Percentiles rank a stretch among this genome's conserved stretches.
Conservation (phyloP, 2,113 vertebrate genomes). For the Orthonyx spaldingii region DNA sequence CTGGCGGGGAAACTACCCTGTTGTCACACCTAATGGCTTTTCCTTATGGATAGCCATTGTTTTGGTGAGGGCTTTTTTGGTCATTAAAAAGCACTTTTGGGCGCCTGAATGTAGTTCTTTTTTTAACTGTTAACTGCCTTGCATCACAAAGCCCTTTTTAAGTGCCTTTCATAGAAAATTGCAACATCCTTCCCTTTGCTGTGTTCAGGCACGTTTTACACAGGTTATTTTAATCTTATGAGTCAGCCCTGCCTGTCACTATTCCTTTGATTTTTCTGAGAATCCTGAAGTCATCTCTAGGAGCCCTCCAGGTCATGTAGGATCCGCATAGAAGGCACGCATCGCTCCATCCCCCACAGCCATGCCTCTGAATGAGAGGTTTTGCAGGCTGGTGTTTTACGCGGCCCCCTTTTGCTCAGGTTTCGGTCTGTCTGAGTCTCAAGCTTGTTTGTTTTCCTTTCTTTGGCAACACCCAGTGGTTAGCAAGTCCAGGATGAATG, state of each 20-base stretch:
- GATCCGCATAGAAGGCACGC: not conserved
- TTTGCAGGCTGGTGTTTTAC: not conserved
- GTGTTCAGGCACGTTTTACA: conserved; percentile 15
- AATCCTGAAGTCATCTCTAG: not conserved
- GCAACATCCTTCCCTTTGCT: conserved; percentile 21
- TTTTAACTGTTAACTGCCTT: not conserved
- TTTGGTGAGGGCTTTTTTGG: not conserved
- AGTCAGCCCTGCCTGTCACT: conserved; percentile 6
- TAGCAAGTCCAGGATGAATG: not conserved
- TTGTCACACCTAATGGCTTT: conserved; percentile 11
- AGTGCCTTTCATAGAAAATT: not conserved
- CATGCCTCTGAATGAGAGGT: not conserved
- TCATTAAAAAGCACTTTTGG: not conserved
- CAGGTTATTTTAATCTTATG: conserved; percentile 11
- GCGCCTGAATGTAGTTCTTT: not conserved
- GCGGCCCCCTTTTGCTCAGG: not conserved
- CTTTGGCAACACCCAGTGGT: not conserved
- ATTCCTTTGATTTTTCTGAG: not conserved
- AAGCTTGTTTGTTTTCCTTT: not conserved
- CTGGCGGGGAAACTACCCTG: not conserved
- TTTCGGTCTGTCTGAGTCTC: not conserved
- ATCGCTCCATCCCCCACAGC: not conserved
- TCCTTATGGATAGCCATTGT: conserved; percentile 35
- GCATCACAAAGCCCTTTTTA: not conserved
- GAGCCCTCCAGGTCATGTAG: not conserved